Evolutionary conservation across 35 echinoderm and acorn worm genomes (phyloP).

Genomic region (Ophioderma brevispina): DNA sequence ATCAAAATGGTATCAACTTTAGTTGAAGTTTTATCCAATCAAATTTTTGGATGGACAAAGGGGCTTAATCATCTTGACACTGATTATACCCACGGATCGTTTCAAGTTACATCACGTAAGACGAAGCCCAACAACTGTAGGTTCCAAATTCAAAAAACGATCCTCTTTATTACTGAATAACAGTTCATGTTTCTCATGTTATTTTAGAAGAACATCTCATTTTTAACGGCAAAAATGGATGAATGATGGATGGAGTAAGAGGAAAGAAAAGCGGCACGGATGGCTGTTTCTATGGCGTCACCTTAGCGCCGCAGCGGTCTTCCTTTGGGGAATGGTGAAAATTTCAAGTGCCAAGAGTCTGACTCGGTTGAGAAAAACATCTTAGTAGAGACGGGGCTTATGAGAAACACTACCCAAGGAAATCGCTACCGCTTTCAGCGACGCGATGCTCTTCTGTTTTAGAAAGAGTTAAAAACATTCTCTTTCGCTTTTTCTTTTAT

Average conservation of each 20-base stretch:
- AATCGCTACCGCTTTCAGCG: constrained; percentile 1
- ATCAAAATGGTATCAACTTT: too few species aligned
- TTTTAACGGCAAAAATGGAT: neutral
- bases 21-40: too few species aligned
- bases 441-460: neutral
- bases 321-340: neutral
- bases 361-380: neutral
- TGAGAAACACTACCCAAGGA: neutral
- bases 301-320: neutral
- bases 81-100: too few species aligned
- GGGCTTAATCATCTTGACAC: too few species aligned
- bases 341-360: neutral
- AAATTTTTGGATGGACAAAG: too few species aligned
- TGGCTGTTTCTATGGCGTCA: constrained; percentile 1
- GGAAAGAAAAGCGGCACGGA: neutral
- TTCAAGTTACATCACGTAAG: neutral
- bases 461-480: neutral
- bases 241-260: neutral
- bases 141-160: neutral
- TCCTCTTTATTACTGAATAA: neutral
- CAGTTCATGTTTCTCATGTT: constrained; percentile 5
- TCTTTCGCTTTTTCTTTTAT: neutral
- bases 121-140: neutral
- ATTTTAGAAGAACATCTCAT: constrained; percentile 10
- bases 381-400: neutral